Evolutionary conservation across 2,888 invertebrate genomes (phyloP).

Genomic region (Ariolimax columbianus): DNA sequence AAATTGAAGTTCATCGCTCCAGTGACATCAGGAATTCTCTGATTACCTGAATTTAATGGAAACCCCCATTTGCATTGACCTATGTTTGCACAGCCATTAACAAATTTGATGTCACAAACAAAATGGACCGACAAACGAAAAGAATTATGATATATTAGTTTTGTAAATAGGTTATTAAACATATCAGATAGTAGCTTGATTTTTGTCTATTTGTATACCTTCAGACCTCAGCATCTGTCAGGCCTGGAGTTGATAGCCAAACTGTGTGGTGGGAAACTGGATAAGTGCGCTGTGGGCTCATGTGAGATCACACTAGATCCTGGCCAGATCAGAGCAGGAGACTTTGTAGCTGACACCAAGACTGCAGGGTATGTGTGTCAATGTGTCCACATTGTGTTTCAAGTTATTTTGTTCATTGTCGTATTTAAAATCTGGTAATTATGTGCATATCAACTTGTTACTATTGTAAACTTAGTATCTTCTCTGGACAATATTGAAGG

Average conservation of each 20-base stretch:
- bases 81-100: no score
- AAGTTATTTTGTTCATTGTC: background rate
- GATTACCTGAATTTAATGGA: no score
- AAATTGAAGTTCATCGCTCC: no score
- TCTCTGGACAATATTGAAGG: no score
- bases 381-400: background rate
- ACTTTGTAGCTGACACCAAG: conserved; percentile 85
- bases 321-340: conserved; percentile 81
- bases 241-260: conserved; percentile 87
- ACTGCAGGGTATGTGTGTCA: conserved; percentile 87
- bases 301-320: conserved; percentile 88
- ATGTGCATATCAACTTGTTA: no score
- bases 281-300: conserved; percentile 87
- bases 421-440: no score
- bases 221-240: conserved; percentile 79
- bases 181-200: background rate
- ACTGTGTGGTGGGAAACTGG: conserved; percentile 86
- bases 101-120: no score
- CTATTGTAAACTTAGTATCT: no score
- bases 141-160: no score
- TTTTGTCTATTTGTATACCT: conserved; percentile 31
- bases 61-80: no score
- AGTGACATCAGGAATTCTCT: no score
- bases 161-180: background rate
- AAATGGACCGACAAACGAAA: no score